phyloP scores from a whole-genome alignment of 1,140 invertebrate species.

The Drosophila kanapiae region DNA sequence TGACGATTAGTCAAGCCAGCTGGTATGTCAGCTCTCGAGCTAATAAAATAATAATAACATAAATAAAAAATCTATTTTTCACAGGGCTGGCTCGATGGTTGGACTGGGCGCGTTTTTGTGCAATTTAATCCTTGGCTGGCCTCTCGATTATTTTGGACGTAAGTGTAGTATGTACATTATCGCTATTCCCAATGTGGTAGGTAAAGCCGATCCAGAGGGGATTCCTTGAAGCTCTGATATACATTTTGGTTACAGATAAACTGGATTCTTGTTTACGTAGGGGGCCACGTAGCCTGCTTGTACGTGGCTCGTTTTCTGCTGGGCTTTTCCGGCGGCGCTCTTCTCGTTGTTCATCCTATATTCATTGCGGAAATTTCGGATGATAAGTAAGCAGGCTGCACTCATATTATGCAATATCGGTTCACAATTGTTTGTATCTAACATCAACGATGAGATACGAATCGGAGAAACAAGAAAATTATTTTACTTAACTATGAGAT shows the following conservation, averaged over 20 bases:
- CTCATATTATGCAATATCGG: background rate
- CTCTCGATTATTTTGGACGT: slow-evolving; percentile 57
- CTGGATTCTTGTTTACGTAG: slow-evolving; percentile 68
- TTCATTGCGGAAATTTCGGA: slow-evolving; percentile 76
- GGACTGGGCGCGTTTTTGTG: slow-evolving; percentile 41
- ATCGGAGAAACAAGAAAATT: background rate
- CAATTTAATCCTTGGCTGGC: slow-evolving; percentile 50
- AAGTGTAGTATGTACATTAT: slow-evolving; percentile 61
- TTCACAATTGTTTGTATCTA: background rate
- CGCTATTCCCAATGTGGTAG: slow-evolving; percentile 67
- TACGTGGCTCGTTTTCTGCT: slow-evolving; percentile 80
- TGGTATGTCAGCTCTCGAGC: slow-evolving; percentile 9
- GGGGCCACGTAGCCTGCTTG: slow-evolving; percentile 55
- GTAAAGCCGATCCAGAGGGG: background rate
- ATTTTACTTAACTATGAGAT: background rate
- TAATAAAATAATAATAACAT: background rate
- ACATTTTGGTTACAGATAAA: slow-evolving; percentile 30
- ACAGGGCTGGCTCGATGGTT: slow-evolving; percentile 58
- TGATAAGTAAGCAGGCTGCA: slow-evolving; percentile 47
- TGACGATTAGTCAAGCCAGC: background rate
- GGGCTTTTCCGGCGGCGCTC: slow-evolving; percentile 73
- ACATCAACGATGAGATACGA: slow-evolving; percentile 2
- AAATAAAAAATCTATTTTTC: too few relatives aligned
- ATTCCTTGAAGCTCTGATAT: background rate
- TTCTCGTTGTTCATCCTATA: slow-evolving; percentile 59